Evolutionary conservation across 2,888 invertebrate species (phyloP).

Genomic region (Hyles lineata): DNA sequence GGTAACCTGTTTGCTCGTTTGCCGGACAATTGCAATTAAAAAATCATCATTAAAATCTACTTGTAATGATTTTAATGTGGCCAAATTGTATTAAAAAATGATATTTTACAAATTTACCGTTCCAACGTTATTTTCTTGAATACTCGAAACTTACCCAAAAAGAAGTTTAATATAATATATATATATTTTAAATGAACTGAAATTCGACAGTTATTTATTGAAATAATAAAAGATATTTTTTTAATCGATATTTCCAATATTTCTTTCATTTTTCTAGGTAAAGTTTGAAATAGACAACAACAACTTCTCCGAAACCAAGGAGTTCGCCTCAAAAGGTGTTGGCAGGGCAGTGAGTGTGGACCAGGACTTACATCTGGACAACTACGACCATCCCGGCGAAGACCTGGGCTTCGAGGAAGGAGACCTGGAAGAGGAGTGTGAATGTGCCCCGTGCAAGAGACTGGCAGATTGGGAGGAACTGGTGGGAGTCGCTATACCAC

Average conservation of each 20-base stretch:
- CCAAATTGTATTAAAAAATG: too few relatives aligned
- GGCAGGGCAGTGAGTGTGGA: conserved; percentile 58
- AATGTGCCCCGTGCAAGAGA: conserved; percentile 65
- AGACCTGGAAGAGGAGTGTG: conserved; percentile 66
- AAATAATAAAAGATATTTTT: not conserved
- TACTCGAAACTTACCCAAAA: too few relatives aligned
- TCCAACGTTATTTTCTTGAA: too few relatives aligned
- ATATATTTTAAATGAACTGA: too few relatives aligned
- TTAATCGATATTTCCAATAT: not conserved
- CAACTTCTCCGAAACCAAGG: conserved; percentile 47
- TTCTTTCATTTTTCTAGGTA: conserved; percentile 53
- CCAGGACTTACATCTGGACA: conserved; percentile 56
- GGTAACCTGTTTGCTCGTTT: too few relatives aligned
- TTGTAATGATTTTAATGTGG: too few relatives aligned
- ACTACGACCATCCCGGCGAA: conserved; percentile 61
- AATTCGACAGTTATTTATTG: not conserved
- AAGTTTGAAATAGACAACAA: conserved; percentile 66
- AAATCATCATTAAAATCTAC: too few relatives aligned
- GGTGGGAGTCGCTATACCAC: conserved; percentile 89
- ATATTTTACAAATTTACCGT: too few relatives aligned
- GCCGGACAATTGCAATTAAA: too few relatives aligned
- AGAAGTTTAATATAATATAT: too few relatives aligned
- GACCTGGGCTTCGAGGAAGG: conserved; percentile 77
- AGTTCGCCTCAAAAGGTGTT: conserved; percentile 36
- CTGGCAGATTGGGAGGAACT: conserved; percentile 89